phyloP scores from a whole-genome alignment of 2,888 invertebrate species.

The Dermolepida albohirtum region DNA sequence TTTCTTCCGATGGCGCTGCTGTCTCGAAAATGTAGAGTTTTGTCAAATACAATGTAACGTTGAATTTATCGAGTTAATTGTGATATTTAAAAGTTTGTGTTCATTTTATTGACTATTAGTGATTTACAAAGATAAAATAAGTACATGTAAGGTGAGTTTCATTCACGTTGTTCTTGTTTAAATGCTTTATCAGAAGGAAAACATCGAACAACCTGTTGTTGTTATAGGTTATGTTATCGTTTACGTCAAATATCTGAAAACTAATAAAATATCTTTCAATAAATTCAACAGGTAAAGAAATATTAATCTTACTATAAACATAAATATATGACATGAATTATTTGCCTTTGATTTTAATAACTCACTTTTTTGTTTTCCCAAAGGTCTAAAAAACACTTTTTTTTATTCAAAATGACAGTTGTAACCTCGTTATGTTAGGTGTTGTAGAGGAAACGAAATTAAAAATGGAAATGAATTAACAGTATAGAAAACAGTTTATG shows the following conservation, averaged over 20 bases:
- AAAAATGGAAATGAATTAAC: too few relatives aligned
- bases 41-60: conserved; percentile 18
- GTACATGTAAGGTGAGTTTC: conserved; percentile 36
- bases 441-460: too few relatives aligned
- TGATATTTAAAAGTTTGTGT: conserved; percentile 33
- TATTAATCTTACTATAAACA: background rate
- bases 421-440: too few relatives aligned
- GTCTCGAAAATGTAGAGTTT: conserved; percentile 12
- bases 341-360: too few relatives aligned
- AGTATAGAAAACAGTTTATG: too few relatives aligned
- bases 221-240: conserved; percentile 40
- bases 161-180: conserved; percentile 23
- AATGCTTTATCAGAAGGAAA: background rate
- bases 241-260: conserved; percentile 8
- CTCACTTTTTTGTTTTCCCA: too few relatives aligned
- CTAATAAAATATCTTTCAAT: conserved; percentile 17
- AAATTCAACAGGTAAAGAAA: conserved; percentile 9
- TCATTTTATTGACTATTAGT: conserved; percentile 33
- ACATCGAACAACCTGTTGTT: conserved; percentile 40
- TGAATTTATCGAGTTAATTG: conserved; percentile 20
- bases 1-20: conserved; percentile 7
- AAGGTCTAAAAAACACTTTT: too few relatives aligned
- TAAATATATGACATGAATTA: too few relatives aligned
- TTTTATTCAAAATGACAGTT: too few relatives aligned
- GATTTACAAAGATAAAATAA: conserved; percentile 18